Percentiles rank a stretch among this genome's conserved stretches.
phyloP scores from a whole-genome alignment of 2,888 invertebrate species.

The Pteria penguin region DNA sequence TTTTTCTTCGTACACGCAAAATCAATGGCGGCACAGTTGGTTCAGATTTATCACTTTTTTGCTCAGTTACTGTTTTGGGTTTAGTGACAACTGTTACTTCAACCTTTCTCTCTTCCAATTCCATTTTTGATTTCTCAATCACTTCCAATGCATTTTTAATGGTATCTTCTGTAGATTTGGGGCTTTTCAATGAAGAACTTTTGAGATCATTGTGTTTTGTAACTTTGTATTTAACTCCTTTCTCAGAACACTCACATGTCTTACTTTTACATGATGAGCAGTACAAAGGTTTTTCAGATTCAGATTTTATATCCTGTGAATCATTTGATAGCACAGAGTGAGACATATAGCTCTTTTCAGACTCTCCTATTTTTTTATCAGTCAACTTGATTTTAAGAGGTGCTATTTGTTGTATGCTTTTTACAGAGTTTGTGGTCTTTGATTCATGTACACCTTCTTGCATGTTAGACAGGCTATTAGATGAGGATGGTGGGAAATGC shows the following conservation, averaged over 20 bases:
- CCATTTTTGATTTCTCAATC: slow-evolving; percentile 7
- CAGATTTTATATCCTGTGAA: background rate
- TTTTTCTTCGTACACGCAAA: slow-evolving; percentile 26
- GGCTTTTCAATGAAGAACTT: background rate
- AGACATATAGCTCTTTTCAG: background rate
- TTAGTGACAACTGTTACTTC: slow-evolving; percentile 32
- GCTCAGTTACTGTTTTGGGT: slow-evolving; percentile 9
- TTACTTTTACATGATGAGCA: background rate
- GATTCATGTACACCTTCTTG: background rate
- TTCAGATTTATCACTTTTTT: slow-evolving; percentile 21
- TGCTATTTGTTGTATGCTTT: background rate
- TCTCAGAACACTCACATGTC: background rate
- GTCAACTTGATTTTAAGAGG: background rate
- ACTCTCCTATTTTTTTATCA: background rate
- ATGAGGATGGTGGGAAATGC: background rate
- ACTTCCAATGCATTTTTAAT: background rate
- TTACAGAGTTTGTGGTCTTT: background rate
- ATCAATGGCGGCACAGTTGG: slow-evolving; percentile 35
- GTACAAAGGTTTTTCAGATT: background rate
- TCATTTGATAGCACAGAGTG: background rate
- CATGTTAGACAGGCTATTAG: background rate
- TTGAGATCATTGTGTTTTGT: background rate
- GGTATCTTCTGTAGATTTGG: background rate
- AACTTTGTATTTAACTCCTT: background rate
- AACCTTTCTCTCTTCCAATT: slow-evolving; percentile 19